A percentile compares a stretch with the other conserved stretches of the same genome.
These are phyloP conservation scores for Lutraria rhynchaena DNA, from an alignment of 1,140 invertebrate species.

Conservation along the genomic window DNA sequence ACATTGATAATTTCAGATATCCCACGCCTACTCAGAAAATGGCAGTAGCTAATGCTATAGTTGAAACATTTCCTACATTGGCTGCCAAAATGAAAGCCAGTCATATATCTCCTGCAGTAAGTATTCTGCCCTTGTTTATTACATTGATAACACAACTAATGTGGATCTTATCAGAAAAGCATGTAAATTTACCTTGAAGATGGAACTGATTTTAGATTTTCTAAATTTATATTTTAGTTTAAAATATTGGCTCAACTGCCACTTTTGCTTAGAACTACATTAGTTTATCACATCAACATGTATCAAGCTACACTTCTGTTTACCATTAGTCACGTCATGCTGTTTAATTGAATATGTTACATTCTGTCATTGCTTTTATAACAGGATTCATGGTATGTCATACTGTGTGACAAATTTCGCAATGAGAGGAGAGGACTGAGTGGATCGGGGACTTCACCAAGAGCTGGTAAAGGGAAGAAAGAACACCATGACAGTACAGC, in stretches of 20 bases:
- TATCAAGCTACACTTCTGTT: too few relatives aligned
- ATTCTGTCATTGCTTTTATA: background rate
- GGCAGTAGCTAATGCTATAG: constrained; percentile 64
- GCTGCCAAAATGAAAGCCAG: constrained; percentile 56
- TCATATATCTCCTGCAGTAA: constrained; percentile 61
- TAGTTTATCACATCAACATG: too few relatives aligned
- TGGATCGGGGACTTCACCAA: constrained; percentile 40
- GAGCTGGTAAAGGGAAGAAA: constrained; percentile 25
- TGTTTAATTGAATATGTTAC: too few relatives aligned
- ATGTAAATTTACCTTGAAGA: too few relatives aligned
- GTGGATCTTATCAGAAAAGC: too few relatives aligned
- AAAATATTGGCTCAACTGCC: too few relatives aligned
- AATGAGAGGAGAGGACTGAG: constrained; percentile 53
- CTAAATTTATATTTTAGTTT: too few relatives aligned
- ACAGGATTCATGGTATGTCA: constrained; percentile 61
- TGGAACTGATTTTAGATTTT: too few relatives aligned
- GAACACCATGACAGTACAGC: constrained; percentile 26
- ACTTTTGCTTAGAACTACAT: too few relatives aligned
- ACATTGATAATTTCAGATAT: constrained; percentile 53
- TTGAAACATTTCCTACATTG: constrained; percentile 61
- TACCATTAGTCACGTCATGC: too few relatives aligned
- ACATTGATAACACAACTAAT: too few relatives aligned
- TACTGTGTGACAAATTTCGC: constrained; percentile 57
- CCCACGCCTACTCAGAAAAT: constrained; percentile 63
- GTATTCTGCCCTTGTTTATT: constrained; percentile 10